phyloP scores from a whole-genome alignment of 2,888 invertebrate species.

The Ceriagrion tenellum region DNA sequence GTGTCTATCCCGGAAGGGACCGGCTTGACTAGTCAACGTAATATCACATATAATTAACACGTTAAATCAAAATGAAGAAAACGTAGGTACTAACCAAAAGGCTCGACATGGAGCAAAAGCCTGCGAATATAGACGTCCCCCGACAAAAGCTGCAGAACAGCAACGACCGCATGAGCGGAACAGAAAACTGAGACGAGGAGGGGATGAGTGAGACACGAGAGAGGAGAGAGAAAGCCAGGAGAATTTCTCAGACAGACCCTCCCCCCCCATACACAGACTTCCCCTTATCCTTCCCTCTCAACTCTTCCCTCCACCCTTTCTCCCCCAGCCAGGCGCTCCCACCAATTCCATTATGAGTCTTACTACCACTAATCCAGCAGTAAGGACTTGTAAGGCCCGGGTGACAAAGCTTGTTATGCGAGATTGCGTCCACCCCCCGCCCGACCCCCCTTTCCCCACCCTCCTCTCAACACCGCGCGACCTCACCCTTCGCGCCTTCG shows the following conservation, averaged over 20 bases:
- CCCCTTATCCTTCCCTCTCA: not conserved
- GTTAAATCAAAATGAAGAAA: too few relatives aligned
- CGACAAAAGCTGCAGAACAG: too few relatives aligned
- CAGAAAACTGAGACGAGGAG: slow-evolving; percentile 21
- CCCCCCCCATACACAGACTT: not conserved
- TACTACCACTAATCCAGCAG: slow-evolving; percentile 45
- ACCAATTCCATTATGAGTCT: slow-evolving; percentile 63
- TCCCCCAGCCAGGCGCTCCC: not conserved
- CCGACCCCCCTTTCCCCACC: not conserved
- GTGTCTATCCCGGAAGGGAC: too few relatives aligned
- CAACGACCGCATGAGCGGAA: too few relatives aligned
- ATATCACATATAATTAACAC: too few relatives aligned
- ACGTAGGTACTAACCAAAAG: too few relatives aligned
- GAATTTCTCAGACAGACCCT: not conserved
- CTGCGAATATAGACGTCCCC: too few relatives aligned
- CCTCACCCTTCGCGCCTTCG: not conserved
- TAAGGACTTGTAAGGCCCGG: slow-evolving; percentile 62
- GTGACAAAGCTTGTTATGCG: slow-evolving; percentile 56
- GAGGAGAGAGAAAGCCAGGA: not conserved
- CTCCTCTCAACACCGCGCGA: not conserved
- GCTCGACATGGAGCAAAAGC: too few relatives aligned
- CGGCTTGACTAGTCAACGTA: too few relatives aligned
- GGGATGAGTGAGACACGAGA: not conserved
- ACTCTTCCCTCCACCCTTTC: not conserved
- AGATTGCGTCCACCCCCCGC: not conserved